phyloP scores from a whole-genome alignment of 2,113 vertebrate species.

The Pampusana beccarii region DNA sequence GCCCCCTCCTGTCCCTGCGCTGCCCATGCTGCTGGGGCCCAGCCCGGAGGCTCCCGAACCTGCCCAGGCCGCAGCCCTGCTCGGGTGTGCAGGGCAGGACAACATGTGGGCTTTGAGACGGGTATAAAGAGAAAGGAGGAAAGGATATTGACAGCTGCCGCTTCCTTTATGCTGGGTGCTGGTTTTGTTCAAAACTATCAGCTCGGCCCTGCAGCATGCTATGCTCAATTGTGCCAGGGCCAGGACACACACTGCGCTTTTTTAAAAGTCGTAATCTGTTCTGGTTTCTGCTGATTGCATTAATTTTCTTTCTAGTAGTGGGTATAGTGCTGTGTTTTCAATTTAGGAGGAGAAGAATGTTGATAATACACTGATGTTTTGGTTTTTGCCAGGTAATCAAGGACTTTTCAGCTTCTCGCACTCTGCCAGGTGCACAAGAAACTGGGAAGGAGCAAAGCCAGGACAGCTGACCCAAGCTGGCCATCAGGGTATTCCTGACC shows the following conservation, averaged over 20 bases:
- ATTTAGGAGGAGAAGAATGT: no score
- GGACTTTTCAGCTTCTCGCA: no score
- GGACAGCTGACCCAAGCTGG: no score
- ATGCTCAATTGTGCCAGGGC: not conserved
- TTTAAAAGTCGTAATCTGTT: not conserved
- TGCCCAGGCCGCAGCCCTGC: not conserved
- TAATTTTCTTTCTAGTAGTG: no score
- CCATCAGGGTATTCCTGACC: no score
- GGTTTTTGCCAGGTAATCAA: no score
- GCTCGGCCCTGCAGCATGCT: not conserved
- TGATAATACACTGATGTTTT: no score
- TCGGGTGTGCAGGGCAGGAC: not conserved
- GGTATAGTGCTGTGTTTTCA: no score
- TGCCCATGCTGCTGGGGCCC: not conserved
- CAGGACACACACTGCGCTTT: not conserved
- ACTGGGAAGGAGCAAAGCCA: no score
- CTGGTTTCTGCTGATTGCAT: no score
- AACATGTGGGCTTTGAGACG: not conserved
- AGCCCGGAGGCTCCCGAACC: not conserved
- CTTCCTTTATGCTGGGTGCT: not conserved
- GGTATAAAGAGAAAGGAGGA: not conserved
- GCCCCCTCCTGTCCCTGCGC: not conserved
- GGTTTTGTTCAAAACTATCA: not conserved
- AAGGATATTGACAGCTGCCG: not conserved
- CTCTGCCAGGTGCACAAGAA: no score